Base-by-base conservation (phyloP, 2,113 vertebrate species). In the Pheucticus melanocephalus region DNA sequence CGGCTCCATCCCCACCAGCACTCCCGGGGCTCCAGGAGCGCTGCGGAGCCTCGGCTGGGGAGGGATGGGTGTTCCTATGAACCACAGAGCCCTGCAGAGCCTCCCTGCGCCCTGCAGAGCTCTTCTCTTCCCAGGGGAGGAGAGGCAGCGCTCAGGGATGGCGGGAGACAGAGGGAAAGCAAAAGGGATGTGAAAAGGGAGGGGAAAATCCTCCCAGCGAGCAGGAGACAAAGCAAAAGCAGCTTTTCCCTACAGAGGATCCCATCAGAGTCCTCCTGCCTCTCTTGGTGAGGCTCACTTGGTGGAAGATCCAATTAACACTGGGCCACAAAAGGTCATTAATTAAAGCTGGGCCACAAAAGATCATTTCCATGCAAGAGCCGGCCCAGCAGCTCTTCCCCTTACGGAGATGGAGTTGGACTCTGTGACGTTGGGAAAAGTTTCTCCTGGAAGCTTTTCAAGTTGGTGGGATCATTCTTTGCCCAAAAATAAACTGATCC, bases 321-420 rank as follows among this genome's bases (percentile, higher is more conserved):
- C 0, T 0, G 19, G 37, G 72, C 16, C 45, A 42, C 64, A 20
- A 77, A 72, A 72, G 30, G 35, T 30, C 8, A 2, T 50, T 42
- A 14, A 13, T 33, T 64, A 42, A 80, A 91, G 15, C 0, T 0
- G 15, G 37, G 68, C 18, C 45, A 39, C 64, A 18, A 81, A 77
- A 68, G 27, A n/a, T 31, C 11, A 1, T 51, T 42, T 19, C 24
- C 9, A 44, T 0, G 53, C 81, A 6, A 18, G 59, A 54, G 47
- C 5, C 0, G 1, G 39, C 14, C 73, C 72, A 33, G 50, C 13
- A 3, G 60, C 27, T 7, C 37, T 72, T 39, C 37, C 39, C 79
- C 47, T 15, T 1, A 22, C 3, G 0, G 82, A 22, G 60, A 9
- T 2, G 2, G 68, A 71, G 42, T 6, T 0, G 1, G 78, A 6